Evolutionary conservation across 2,113 vertebrate species (phyloP).

Genomic region (Phrynocephalus versicolor): DNA sequence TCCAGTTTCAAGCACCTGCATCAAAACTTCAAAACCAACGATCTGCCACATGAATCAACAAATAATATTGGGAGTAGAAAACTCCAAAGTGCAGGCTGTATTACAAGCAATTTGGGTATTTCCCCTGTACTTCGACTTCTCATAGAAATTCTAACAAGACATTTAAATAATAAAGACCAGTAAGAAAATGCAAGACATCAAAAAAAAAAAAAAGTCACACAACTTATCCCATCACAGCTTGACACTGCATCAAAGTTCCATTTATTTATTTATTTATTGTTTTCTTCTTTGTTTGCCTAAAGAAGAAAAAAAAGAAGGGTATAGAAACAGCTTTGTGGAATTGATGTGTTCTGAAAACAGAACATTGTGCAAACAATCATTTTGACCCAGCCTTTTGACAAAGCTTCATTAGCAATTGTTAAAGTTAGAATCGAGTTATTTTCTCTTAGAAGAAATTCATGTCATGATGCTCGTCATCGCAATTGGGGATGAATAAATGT

Average conservation of each 20-base stretch:
- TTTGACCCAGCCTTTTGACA: slow-evolving; percentile 41
- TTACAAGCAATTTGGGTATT: slow-evolving; percentile 64
- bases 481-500: slow-evolving; percentile 10
- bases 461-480: slow-evolving; percentile 12
- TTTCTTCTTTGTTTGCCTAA: slow-evolving; percentile 60
- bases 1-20: slow-evolving; percentile 76
- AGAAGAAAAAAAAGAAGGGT: slow-evolving; percentile 59
- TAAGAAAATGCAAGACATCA: slow-evolving; percentile 72
- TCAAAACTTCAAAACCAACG: slow-evolving; percentile 79
- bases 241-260: slow-evolving; percentile 70
- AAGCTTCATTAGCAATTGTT: slow-evolving; percentile 47
- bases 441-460: slow-evolving; percentile 30
- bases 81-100: slow-evolving; percentile 69
- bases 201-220: slow-evolving; percentile 74
- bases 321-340: slow-evolving; percentile 55
- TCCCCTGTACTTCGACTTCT: slow-evolving; percentile 65
- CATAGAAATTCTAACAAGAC: slow-evolving; percentile 76
- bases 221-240: slow-evolving; percentile 67
- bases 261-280: background rate
- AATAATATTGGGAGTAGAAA: slow-evolving; percentile 70
- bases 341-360: slow-evolving; percentile 58
- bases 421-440: slow-evolving; percentile 37
- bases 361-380: slow-evolving; percentile 49
- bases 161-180: slow-evolving; percentile 79
- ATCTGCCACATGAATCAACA: slow-evolving; percentile 79